Conservation (phyloP, 2,797 vertebrate genomes). For the Craterocephalus amniculus region DNA sequence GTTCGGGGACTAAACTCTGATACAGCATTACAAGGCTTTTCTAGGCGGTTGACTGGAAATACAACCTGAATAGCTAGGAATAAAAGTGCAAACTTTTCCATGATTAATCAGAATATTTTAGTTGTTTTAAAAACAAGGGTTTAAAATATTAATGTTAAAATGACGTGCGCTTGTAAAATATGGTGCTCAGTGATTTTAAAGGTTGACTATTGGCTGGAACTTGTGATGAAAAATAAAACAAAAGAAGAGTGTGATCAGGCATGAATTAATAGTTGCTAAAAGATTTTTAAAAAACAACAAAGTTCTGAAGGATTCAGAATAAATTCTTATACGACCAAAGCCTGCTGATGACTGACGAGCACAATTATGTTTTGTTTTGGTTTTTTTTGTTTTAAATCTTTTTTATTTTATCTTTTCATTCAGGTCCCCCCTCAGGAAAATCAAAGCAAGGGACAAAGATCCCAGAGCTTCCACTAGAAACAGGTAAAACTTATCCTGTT, state of each 20-base stretch:
- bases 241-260: background rate
- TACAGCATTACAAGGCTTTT: too few species aligned
- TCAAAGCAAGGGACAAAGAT: conserved; percentile 82
- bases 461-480: conserved; percentile 78
- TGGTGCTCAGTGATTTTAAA: too few species aligned
- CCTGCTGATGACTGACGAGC: background rate
- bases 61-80: too few species aligned
- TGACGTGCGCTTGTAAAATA: too few species aligned
- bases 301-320: background rate
- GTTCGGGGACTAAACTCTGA: background rate
- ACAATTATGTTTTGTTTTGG: background rate
- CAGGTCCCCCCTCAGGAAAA: conserved; percentile 80
- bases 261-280: background rate
- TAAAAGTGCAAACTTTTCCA: too few species aligned
- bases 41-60: too few species aligned
- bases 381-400: background rate
- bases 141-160: too few species aligned
- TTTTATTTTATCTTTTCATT: conserved; percentile 7
- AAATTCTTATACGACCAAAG: background rate
- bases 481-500: conserved; percentile 76
- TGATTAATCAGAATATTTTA: too few species aligned
- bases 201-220: too few species aligned
- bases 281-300: background rate
- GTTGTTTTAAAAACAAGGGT: too few species aligned
- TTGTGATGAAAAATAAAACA: background rate